phyloP scores from a whole-genome alignment of 1,140 invertebrate species.

The Sminthurinus signatus region DNA sequence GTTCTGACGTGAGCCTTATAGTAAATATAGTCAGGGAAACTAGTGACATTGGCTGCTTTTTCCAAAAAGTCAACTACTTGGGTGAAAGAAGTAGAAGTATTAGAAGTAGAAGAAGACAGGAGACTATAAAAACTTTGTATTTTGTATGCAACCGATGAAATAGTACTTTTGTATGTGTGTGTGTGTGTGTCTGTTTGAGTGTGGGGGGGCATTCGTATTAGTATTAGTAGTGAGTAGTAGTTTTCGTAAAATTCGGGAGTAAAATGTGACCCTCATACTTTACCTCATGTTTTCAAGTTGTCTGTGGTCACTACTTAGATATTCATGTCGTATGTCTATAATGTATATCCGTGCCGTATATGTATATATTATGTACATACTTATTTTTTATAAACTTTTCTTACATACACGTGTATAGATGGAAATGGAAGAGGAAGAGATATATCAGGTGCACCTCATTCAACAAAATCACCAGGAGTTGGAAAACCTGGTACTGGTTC shows the following conservation, averaged over 20 bases:
- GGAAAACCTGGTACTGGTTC: constrained; percentile 15
- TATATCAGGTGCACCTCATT: constrained; percentile 22
- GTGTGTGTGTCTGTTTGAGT: too few species aligned
- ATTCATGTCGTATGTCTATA: neutral
- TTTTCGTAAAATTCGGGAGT: too few species aligned
- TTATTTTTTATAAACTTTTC: neutral
- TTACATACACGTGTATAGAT: constrained; percentile 19
- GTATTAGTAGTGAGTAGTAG: too few species aligned
- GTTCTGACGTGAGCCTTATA: constrained; percentile 6
- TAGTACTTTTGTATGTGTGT: too few species aligned
- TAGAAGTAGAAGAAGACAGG: too few species aligned
- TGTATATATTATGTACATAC: neutral
- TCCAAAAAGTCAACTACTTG: constrained; percentile 3
- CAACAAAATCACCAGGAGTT: constrained; percentile 25
- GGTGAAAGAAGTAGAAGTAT: too few species aligned
- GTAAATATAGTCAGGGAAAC: constrained; percentile 1
- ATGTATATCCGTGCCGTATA: neutral
- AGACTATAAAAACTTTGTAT: constrained; percentile 11
- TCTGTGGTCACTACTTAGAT: neutral
- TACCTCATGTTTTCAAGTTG: too few species aligned
- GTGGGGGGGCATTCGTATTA: too few species aligned
- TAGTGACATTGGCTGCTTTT: constrained; percentile 16
- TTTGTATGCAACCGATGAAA: constrained; percentile 16
- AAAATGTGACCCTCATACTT: too few species aligned
- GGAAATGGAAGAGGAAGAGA: constrained; percentile 32